Evolutionary conservation across 1,140 invertebrate species (phyloP), one percentile per base, ranked within the genome.

Genomic region (Drosophila yakuba): DNA sequence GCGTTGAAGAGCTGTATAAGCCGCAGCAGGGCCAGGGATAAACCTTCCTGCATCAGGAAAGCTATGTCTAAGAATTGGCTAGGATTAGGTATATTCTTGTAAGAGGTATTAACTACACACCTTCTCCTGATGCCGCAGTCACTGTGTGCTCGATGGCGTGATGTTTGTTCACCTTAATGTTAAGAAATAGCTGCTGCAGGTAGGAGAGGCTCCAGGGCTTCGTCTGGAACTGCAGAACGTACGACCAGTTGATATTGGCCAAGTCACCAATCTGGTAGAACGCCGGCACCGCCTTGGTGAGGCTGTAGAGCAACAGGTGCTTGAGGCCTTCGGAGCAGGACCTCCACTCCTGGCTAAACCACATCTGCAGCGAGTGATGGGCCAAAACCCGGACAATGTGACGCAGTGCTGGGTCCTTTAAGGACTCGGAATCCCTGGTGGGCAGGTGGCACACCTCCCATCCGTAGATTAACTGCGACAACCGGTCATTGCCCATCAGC

Each of bases 281-380:
- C 10, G 51, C 47, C 17, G 32, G 36, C 0, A 54, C 48, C 0
- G 72, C 80, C 8, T 78, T 76, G 17, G 59, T 62, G 1, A 91
- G 28, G 28, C 68, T 78, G 36, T 76, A 72, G 0, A 91, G 32
- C 4, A 91, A 38, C 44, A 78, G 75, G 20, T 58, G 54, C 32
- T 72, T 79, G 0, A 78, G 71, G 7, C 59, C 74, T 1, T 73
- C 45, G 3, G 74, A 74, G 51, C 90, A 83, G 11, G 51, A 59
- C 0, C 47, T 69, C 90, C 90, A 91, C 47, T 91, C 90, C 43
- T 89, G 81, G 38, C 90, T 85, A 15, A 91, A 90, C 76, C 66
- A 79, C 44, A 91, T 17, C 17, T 83, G 80, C 52, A 91, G 43
- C 6, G 90, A 78, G 50, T 91, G 80, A 14, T 90, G 80, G 1